A percentile compares a stretch with the other conserved stretches of the same genome.
These are phyloP conservation scores for Pitta sordida DNA, from an alignment of 2,113 vertebrate species.

Conservation along the genomic window DNA sequence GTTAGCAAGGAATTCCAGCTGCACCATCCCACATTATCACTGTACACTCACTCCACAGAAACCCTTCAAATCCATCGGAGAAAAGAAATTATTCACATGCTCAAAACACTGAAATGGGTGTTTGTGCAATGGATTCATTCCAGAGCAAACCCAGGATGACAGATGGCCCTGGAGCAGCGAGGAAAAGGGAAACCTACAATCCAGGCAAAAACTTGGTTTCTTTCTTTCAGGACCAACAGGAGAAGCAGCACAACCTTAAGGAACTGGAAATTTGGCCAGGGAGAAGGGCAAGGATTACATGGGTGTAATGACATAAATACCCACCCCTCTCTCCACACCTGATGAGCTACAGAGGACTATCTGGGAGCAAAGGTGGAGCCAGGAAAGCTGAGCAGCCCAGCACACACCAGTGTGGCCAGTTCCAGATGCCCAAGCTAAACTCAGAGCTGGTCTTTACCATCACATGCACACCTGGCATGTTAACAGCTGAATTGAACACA, in stretches of 20 bases:
- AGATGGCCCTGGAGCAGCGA: background rate
- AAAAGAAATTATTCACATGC: background rate
- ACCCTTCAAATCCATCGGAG: background rate
- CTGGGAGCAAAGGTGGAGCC: fast-evolving
- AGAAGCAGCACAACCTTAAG: background rate
- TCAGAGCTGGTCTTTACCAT: background rate
- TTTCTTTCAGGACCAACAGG: background rate
- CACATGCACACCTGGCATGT: background rate
- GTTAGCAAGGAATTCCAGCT: constrained; percentile 77
- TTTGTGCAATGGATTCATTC: background rate
- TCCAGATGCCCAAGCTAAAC: background rate
- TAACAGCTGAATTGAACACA: background rate
- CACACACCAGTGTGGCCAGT: fast-evolving
- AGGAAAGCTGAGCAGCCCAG: background rate
- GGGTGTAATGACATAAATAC: background rate
- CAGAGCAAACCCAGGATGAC: background rate
- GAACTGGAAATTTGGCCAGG: background rate
- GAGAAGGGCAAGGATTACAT: background rate
- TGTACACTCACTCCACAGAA: background rate
- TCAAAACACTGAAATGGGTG: background rate
- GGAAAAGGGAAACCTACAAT: background rate
- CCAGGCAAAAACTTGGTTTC: background rate
- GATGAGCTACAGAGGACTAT: background rate
- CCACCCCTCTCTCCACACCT: background rate
- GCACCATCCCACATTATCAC: constrained; percentile 5